Base-by-base conservation (phyloP, 1,140 invertebrate genomes). In the Drosophila melanogaster region DNA sequence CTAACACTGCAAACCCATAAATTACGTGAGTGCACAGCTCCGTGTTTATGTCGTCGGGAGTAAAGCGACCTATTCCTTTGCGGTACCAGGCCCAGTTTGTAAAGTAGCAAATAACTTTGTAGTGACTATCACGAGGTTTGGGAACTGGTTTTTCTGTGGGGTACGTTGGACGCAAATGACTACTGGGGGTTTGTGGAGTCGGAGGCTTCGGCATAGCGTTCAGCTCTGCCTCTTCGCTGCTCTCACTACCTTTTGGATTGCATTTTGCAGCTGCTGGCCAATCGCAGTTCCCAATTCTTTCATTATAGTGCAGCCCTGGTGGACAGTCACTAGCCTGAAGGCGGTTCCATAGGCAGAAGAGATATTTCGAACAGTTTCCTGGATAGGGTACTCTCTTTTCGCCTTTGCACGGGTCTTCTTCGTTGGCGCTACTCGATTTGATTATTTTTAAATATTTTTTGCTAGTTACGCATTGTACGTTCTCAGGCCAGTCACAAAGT, bases 41-140 rank as follows among this genome's bases (percentile, higher is more conserved):
- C 1, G 96, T 94, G 89, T 98, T 96, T 19, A 98, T 98, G 74
- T 97, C 94, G 85, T 97, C 96, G 1, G 97, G 97, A 1, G 94
- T 92, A 75, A 96, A 98, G 79, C 96, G 96, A 44, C 96, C 97
- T 14, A 94, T 78, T 0, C 96, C 96, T 69, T 94, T 95, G n/a
- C 97, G 93, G 77, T 97, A 97, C 96, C 97, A 98, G 1, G 97
- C 96, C 97, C 97, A 98, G 83, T 98, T 98, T 0, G 97, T 98
- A 86, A 98, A 98, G 90, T 98, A 98, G 79, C 97, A 98, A 0
- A 98, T 96, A 0, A 98, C 93, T 92, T 97, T 95, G 73, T 94
- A 95, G 47, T 94, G 92, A n/a, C 93, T 94, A 92, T 91, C 80
- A 19, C 90, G 56, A 0, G 93, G 93, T 67, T 93, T 90, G 10